phyloP scores from a whole-genome alignment of 2,888 invertebrate species.

The Camponotus fellah region DNA sequence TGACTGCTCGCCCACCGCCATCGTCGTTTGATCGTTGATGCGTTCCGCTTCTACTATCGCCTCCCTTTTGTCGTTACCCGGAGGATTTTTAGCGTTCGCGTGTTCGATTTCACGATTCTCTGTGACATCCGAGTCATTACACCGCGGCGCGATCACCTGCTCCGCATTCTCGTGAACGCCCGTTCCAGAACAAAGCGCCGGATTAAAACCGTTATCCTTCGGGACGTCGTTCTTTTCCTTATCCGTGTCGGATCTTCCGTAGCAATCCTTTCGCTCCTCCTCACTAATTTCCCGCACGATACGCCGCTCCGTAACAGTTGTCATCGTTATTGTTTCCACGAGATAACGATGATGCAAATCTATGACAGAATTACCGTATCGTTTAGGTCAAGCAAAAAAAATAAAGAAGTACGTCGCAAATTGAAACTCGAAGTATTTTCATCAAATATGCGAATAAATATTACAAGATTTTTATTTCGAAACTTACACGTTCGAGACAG shows the following conservation, averaged over 20 bases:
- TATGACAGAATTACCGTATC: slow-evolving; percentile 57
- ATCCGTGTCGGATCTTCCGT: slow-evolving; percentile 46
- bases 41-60: slow-evolving; percentile 19
- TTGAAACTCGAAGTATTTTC: neutral
- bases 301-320: slow-evolving; percentile 89
- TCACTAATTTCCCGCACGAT: slow-evolving; percentile 87
- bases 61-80: slow-evolving; percentile 36
- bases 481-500: neutral
- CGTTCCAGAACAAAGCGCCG: slow-evolving; percentile 46
- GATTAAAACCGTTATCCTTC: slow-evolving; percentile 71
- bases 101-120: slow-evolving; percentile 30
- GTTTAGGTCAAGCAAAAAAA: neutral
- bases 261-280: slow-evolving; percentile 71
- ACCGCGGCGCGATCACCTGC: slow-evolving; percentile 19
- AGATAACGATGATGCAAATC: slow-evolving; percentile 87
- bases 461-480: slow-evolving; percentile 2
- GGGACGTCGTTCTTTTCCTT: slow-evolving; percentile 59
- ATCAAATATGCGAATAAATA: neutral
- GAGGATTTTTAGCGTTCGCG: slow-evolving; percentile 37
- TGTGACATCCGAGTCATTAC: slow-evolving; percentile 34
- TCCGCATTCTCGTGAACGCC: slow-evolving; percentile 42
- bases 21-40: slow-evolving; percentile 41
- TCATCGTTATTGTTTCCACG: slow-evolving; percentile 90
- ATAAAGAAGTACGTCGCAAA: neutral
- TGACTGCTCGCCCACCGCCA: slow-evolving; percentile 70